Base-by-base conservation (phyloP, 2,888 invertebrate species). In the Clostera curtula region DNA sequence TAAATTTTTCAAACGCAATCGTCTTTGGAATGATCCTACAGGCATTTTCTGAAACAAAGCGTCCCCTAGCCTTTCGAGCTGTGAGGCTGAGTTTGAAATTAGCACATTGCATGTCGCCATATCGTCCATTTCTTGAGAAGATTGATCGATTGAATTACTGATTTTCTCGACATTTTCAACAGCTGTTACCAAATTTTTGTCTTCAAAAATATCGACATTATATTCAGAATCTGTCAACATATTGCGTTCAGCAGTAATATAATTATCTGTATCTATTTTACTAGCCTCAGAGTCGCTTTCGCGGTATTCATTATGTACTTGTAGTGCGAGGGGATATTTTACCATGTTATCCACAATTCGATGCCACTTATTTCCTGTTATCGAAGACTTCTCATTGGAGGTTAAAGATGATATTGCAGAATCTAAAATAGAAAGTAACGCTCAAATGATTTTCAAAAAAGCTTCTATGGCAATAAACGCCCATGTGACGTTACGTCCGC, bases 1-100 rank as follows among this genome's bases (percentile, higher is more conserved):
- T 19, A 71, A 45, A 23, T 71, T 70, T 43, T 71, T 69, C 1
- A 70, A 49, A 35, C 63, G 61, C 34, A 70, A 44, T 5, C 66
- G 60, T 28, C 73, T 73, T 16, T 59, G 64, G 40, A 74, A 70
- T 3, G 56, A 36, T 2, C 70, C 69, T 9, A 45, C 43, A 2
- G 72, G 56, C 12, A 69, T 42, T 30, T 56, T 59, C 8, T 47
- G 49, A 36, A 57, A 48, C 19, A 76, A 41, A 2, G 62, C 61
- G 27, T 59, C 63, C 37, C 68, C 64, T 8, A 69, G 39, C 24
- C 53, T 56, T 27, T 60, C 51, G 11, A 72, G 28, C 31, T 69
- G 65, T 5, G 43, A 39, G 1, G 37, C 31, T 1, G 71, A 59
- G 32, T 36, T 50, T 25, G 35, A 38, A 6, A 40, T 27, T 27